These are phyloP conservation scores for Cephus pygmeus DNA, from an alignment of 2,888 invertebrate genomes.

Conservation along the genomic window DNA sequence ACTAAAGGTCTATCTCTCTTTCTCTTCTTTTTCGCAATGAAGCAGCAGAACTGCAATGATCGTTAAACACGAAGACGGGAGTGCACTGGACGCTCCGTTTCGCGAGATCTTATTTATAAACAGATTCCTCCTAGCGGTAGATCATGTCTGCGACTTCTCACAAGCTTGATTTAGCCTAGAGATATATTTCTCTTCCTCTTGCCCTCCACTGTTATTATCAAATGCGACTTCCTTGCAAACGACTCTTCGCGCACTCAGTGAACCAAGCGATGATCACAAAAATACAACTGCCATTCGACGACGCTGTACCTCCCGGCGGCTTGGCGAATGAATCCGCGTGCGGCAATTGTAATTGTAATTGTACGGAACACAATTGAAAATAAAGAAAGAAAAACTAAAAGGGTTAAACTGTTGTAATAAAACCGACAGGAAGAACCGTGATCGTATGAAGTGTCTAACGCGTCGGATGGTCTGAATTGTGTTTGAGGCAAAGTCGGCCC, in stretches of 20 bases:
- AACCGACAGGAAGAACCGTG: background rate
- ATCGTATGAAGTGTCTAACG: background rate
- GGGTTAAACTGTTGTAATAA: background rate
- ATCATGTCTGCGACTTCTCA: slow-evolving; percentile 42
- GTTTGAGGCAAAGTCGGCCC: slow-evolving; percentile 13
- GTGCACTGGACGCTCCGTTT: slow-evolving; percentile 14
- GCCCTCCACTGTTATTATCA: background rate
- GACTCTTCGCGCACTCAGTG: background rate
- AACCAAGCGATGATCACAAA: background rate
- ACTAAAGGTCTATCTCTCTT: background rate
- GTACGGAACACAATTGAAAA: background rate
- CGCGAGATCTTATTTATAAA: slow-evolving; percentile 31
- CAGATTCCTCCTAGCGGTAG: slow-evolving; percentile 39
- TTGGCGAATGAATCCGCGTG: background rate
- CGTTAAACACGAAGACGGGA: background rate
- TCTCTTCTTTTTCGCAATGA: background rate
- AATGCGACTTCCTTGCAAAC: background rate
- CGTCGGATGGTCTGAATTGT: slow-evolving; percentile 16
- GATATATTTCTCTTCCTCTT: background rate
- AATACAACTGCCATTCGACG: background rate
- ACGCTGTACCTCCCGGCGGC: background rate
- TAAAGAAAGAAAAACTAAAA: background rate
- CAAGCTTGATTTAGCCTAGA: background rate
- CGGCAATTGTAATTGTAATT: background rate
- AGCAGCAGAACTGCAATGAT: background rate